These are phyloP conservation scores for Tapera naevia DNA, from an alignment of 2,797 vertebrate species.

Conservation along the genomic window DNA sequence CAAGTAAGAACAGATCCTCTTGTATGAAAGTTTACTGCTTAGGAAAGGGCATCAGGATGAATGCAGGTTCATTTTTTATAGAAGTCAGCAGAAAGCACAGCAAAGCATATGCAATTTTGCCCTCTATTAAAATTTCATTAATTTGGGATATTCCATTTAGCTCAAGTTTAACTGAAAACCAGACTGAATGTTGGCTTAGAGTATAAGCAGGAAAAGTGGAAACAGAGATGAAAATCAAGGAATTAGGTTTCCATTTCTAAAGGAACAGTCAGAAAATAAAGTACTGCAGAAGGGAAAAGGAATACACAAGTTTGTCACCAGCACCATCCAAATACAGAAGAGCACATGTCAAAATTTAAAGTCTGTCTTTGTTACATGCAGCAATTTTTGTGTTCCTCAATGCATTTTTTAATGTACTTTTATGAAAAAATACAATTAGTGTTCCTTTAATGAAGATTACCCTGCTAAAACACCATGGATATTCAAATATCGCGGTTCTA, in stretches of 20 bases:
- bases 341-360: not conserved
- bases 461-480: not conserved
- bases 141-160: not conserved
- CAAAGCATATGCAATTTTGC: not conserved
- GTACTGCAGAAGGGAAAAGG: not conserved
- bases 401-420: not conserved
- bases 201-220: not conserved
- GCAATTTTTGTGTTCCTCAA: not conserved
- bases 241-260: not conserved
- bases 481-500: fast-evolving
- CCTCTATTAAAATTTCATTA: not conserved
- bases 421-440: not conserved
- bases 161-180: not conserved
- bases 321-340: not conserved
- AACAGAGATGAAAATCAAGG: not conserved
- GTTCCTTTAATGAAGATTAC: not conserved
- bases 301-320: not conserved
- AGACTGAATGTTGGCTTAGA: not conserved
- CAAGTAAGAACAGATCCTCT: not conserved
- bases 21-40: not conserved
- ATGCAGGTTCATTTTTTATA: not conserved
- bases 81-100: not conserved
- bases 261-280: not conserved
- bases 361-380: not conserved
- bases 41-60: not conserved